Evolutionary conservation across 23 tunicate genomes (phyloP).

Genomic region (Trididemnum nubilum): DNA sequence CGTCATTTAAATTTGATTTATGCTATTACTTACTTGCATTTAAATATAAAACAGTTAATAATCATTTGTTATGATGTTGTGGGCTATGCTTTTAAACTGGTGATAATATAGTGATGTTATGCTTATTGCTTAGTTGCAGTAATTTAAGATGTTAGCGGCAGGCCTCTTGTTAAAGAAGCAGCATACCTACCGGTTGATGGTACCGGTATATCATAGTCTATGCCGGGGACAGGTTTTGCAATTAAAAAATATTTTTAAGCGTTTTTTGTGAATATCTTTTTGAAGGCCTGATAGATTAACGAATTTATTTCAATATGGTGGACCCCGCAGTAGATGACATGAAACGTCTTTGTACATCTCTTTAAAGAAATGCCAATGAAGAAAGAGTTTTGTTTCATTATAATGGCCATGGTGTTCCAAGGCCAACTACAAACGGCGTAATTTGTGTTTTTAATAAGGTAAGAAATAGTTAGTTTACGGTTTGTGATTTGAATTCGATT

Average conservation of each 20-base stretch:
- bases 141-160: too few relatives aligned
- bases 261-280: background rate
- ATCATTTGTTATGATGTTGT: too few relatives aligned
- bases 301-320: background rate
- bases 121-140: too few relatives aligned
- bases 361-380: slow-evolving; percentile 85
- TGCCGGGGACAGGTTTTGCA: too few relatives aligned
- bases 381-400: slow-evolving; percentile 95
- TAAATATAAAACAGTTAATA: too few relatives aligned
- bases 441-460: slow-evolving; percentile 98
- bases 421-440: slow-evolving; percentile 94
- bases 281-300: background rate
- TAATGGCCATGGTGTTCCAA: slow-evolving; percentile 99
- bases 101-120: too few relatives aligned
- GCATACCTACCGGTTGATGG: too few relatives aligned
- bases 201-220: too few relatives aligned
- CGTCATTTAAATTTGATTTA: too few relatives aligned
- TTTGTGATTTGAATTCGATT: background rate
- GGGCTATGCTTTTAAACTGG: too few relatives aligned
- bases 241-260: background rate
- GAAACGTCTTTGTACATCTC: slow-evolving; percentile 75
- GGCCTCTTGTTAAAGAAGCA: too few relatives aligned
- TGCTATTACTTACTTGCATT: too few relatives aligned
- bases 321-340: slow-evolving; percentile 94
- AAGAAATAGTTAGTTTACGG: background rate